Conservation (phyloP, 2,113 vertebrate genomes). For the western clawed frog (Xenopus tropicalis) region DNA sequence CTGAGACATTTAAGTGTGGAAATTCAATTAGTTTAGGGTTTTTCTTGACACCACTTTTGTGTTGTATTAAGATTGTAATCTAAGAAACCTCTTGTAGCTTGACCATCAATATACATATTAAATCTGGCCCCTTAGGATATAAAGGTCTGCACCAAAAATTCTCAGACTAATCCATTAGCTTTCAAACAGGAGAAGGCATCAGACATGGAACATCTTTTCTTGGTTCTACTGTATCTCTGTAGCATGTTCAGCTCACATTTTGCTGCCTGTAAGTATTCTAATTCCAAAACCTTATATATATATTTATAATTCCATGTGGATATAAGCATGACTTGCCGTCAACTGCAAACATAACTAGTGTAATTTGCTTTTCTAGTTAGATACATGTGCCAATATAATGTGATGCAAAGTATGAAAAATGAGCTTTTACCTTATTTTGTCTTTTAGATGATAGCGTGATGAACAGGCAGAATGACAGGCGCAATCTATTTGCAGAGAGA, state of each 20-base stretch:
- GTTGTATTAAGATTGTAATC: slow-evolving; percentile 26
- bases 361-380: no score
- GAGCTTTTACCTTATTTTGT: background rate
- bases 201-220: slow-evolving; percentile 39
- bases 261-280: slow-evolving; percentile 27
- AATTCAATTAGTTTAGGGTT: background rate
- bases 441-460: slow-evolving; percentile 49
- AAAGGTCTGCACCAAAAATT: slow-evolving; percentile 52
- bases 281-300: background rate
- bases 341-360: no score
- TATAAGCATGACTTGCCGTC: no score
- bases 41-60: slow-evolving; percentile 8
- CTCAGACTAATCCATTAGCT: slow-evolving; percentile 45
- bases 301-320: no score
- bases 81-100: slow-evolving; percentile 36
- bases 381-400: no score
- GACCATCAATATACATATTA: slow-evolving; percentile 4
- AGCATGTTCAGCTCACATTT: slow-evolving; percentile 47
- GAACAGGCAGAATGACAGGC: slow-evolving; percentile 49
- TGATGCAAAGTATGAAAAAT: no score
- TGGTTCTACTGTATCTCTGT: slow-evolving; percentile 41
- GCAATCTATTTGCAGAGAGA: slow-evolving; percentile 63
- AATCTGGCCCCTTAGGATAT: slow-evolving; percentile 39
- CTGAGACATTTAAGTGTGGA: background rate
- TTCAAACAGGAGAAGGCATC: slow-evolving; percentile 24